These are phyloP conservation scores for Pterocles gutturalis DNA, from an alignment of 2,113 vertebrate genomes.

Conservation along the genomic window DNA sequence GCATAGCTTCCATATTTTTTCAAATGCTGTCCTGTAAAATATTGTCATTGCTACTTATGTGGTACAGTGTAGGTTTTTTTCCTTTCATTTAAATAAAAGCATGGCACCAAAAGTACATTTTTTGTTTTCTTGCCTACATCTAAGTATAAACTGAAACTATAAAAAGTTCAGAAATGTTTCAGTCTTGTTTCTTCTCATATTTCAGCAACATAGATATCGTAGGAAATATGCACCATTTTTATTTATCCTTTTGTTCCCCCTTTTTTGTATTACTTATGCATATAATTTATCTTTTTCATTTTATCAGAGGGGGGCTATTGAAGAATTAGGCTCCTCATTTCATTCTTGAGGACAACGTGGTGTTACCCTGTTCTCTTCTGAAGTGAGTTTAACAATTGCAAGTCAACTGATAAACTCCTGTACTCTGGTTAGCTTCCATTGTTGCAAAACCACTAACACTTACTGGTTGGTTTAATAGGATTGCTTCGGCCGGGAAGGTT, in stretches of 20 bases:
- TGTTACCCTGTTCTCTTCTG: background rate
- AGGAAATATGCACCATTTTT: background rate
- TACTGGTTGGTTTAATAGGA: no score
- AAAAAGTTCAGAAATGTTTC: background rate
- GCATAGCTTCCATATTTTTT: slow-evolving; percentile 79
- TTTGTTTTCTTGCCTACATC: slow-evolving; percentile 28
- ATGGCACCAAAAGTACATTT: slow-evolving; percentile 82
- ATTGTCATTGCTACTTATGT: slow-evolving; percentile 81
- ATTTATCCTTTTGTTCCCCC: background rate
- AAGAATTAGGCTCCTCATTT: background rate
- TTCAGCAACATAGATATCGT: background rate
- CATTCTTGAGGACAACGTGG: background rate
- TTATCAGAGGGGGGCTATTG: background rate
- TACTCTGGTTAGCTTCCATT: background rate
- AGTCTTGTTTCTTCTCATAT: background rate
- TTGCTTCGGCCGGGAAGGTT: background rate
- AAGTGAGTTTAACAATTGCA: background rate
- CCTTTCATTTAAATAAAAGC: slow-evolving; percentile 94
- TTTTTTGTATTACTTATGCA: background rate
- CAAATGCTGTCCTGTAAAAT: slow-evolving; percentile 85
- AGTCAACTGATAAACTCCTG: background rate
- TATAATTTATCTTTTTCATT: background rate
- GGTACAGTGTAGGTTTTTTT: slow-evolving; percentile 79
- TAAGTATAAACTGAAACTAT: background rate
- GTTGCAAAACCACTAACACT: background rate